Conservation (phyloP, 2,113 vertebrate genomes). For the Apeltes quadracus region DNA sequence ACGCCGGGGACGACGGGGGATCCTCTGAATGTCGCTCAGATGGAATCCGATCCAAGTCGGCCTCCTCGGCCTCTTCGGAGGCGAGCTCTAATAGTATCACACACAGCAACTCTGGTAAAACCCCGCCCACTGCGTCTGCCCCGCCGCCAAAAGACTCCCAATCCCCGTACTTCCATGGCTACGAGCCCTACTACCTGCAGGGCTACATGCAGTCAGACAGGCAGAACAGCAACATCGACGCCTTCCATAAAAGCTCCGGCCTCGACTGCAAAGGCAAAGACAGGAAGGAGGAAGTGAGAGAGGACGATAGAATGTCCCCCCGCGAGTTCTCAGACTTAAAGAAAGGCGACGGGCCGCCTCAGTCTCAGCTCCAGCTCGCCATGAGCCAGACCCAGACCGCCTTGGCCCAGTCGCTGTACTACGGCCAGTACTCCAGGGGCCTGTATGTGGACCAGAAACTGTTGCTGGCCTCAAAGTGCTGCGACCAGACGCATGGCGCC, state of each 20-base stretch:
- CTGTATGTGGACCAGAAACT: slow-evolving; percentile 97
- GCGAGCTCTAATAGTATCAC: slow-evolving; percentile 84
- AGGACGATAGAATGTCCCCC: slow-evolving; percentile 87
- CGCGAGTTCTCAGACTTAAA: slow-evolving; percentile 85
- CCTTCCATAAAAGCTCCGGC: slow-evolving; percentile 81
- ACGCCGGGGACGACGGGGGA: slow-evolving; percentile 93
- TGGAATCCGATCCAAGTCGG: slow-evolving; percentile 87
- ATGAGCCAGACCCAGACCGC: slow-evolving; percentile 96
- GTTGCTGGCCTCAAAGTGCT: slow-evolving; percentile 90
- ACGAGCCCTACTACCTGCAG: slow-evolving; percentile 95
- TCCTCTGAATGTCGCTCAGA: slow-evolving; percentile 90
- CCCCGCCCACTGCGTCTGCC: slow-evolving; percentile 80
- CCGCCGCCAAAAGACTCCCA: slow-evolving; percentile 87
- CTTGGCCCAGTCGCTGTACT: slow-evolving; percentile 97
- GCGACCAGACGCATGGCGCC: slow-evolving; percentile 87
- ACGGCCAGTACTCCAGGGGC: slow-evolving; percentile 96
- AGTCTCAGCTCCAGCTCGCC: slow-evolving; percentile 93
- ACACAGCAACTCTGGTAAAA: slow-evolving; percentile 83
- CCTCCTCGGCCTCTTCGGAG: slow-evolving; percentile 86
- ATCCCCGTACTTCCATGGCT: slow-evolving; percentile 92
- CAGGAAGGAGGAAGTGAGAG: slow-evolving; percentile 89
- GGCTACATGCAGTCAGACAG: slow-evolving; percentile 91
- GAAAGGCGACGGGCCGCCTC: slow-evolving; percentile 86
- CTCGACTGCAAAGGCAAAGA: slow-evolving; percentile 85
- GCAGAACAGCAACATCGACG: slow-evolving; percentile 75